phyloP scores from a whole-genome alignment of 2,888 invertebrate genomes.

The Hemithea aestivaria region DNA sequence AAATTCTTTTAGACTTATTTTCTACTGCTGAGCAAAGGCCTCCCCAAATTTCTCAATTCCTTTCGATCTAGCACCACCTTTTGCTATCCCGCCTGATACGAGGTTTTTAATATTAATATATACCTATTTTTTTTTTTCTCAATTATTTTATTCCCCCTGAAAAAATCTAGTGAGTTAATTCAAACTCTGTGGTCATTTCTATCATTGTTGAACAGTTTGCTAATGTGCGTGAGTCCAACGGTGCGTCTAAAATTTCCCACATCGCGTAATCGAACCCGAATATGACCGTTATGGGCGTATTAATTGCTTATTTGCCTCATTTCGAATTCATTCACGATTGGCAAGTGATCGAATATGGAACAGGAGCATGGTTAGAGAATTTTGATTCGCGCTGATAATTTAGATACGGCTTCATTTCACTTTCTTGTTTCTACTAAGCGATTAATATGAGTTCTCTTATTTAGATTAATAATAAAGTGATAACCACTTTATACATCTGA shows the following conservation, averaged over 20 bases:
- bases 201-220: constrained; percentile 5
- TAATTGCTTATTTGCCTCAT: constrained; percentile 76
- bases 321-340: constrained; percentile 58
- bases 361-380: constrained; percentile 23
- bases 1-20: too few species aligned
- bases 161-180: too few species aligned
- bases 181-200: constrained; percentile 28
- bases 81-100: too few species aligned
- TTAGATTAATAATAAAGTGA: too few species aligned
- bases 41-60: too few species aligned
- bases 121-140: too few species aligned
- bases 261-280: constrained; percentile 63
- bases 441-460: too few species aligned
- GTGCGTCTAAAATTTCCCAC: constrained; percentile 58
- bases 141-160: too few species aligned
- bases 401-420: constrained; percentile 14
- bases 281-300: constrained; percentile 45
- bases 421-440: constrained; percentile 9
- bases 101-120: too few species aligned
- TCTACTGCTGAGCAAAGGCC: too few species aligned
- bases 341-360: constrained; percentile 36
- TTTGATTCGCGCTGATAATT: constrained; percentile 15
- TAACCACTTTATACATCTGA: too few species aligned
- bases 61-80: too few species aligned
- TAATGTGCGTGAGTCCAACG: constrained; percentile 32